phyloP scores from a whole-genome alignment of 2,888 invertebrate species.

The Chouioia cunea region DNA sequence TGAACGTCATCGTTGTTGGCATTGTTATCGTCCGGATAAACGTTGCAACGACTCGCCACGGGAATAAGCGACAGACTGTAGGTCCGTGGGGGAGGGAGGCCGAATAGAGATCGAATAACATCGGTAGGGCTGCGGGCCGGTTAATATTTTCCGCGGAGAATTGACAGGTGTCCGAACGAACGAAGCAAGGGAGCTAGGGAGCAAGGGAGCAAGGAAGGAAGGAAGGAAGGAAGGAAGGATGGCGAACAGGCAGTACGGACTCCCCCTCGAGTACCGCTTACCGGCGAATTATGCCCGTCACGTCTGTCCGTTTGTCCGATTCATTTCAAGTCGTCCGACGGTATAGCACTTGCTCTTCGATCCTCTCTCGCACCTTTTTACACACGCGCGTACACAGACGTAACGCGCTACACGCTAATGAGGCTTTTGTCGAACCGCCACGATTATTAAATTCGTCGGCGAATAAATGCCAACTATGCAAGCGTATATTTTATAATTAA shows the following conservation, averaged over 20 bases:
- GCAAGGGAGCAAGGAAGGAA: not conserved
- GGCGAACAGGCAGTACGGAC: conserved; percentile 1
- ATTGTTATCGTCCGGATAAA: not conserved
- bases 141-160: conserved; percentile 54
- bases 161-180: conserved; percentile 61
- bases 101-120: conserved; percentile 15
- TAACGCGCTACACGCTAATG: too few relatives aligned
- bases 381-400: too few relatives aligned
- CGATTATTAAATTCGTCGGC: too few relatives aligned
- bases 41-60: not conserved
- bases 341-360: too few relatives aligned
- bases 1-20: too few relatives aligned
- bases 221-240: conserved; percentile 3
- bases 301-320: conserved; percentile 63
- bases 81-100: too few relatives aligned
- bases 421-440: too few relatives aligned
- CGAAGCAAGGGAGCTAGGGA: conserved; percentile 14
- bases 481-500: too few relatives aligned
- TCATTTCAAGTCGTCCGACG: conserved; percentile 51
- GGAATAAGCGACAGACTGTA: too few relatives aligned
- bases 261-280: conserved; percentile 61
- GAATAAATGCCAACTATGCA: too few relatives aligned
- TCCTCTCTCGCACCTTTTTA: too few relatives aligned
- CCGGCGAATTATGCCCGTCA: conserved; percentile 64
- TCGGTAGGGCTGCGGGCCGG: not conserved